phyloP scores from a whole-genome alignment of 2,888 invertebrate species.

The Orthonevra nobilis region DNA sequence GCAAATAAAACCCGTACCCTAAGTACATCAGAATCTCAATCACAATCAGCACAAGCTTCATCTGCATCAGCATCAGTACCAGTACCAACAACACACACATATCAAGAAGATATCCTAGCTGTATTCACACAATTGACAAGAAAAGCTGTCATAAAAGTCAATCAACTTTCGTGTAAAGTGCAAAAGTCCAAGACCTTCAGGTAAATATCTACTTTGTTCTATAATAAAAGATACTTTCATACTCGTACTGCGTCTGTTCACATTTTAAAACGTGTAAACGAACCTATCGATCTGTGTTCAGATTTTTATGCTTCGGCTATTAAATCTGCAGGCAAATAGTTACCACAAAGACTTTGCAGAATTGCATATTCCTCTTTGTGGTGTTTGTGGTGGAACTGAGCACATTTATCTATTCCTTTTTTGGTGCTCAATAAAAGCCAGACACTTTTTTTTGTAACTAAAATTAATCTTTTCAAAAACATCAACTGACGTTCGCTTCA shows the following conservation, averaged over 20 bases:
- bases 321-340: neutral
- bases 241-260: neutral
- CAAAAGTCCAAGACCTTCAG: constrained; percentile 77
- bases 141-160: constrained; percentile 72
- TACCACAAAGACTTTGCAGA: neutral
- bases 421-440: neutral
- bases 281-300: neutral
- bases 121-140: constrained; percentile 77
- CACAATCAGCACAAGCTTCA: constrained; percentile 37
- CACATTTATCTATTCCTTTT: neutral
- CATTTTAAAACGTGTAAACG: neutral
- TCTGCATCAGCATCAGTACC: constrained; percentile 42
- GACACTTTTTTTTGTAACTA: neutral
- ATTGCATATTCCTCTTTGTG: constrained; percentile 5
- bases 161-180: constrained; percentile 72
- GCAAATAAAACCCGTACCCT: constrained; percentile 37
- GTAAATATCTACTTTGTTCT: too few relatives aligned
- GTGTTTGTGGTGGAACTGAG: neutral
- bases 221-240: constrained; percentile 15
- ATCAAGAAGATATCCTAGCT: constrained; percentile 76
- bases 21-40: constrained; percentile 41
- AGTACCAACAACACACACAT: constrained; percentile 71
- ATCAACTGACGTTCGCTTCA: constrained; percentile 19
- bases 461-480: neutral
- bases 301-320: too few relatives aligned